A percentile compares a stretch with the other conserved stretches of the same genome.
Conservation (phyloP, 2,113 vertebrate species). For the Bubalus kerabau region DNA sequence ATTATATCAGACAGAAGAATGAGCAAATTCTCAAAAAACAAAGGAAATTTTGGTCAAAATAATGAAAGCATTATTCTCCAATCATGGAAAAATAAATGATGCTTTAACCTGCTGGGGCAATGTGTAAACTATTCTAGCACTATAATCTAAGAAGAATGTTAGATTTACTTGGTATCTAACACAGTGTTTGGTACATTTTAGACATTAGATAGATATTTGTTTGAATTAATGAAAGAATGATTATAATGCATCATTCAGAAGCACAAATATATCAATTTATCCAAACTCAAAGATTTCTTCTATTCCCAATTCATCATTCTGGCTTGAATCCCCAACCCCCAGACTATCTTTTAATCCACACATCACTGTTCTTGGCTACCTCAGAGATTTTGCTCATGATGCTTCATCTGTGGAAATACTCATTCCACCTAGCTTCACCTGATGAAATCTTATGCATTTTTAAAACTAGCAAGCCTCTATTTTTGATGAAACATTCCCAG, state of each 20-base stretch:
- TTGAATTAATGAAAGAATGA: not conserved
- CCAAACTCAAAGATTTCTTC: not conserved
- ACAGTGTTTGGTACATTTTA: not conserved
- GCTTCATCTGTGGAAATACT: not conserved
- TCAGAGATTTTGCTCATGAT: not conserved
- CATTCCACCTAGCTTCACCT: not conserved
- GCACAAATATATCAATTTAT: not conserved
- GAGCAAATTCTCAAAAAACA: not conserved
- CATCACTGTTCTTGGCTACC: not conserved
- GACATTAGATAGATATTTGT: not conserved
- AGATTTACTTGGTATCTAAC: not conserved
- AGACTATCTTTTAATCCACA: not conserved
- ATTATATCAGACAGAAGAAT: not conserved
- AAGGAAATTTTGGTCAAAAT: constrained; percentile 5
- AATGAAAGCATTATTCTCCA: not conserved
- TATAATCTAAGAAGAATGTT: not conserved
- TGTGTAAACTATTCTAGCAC: not conserved
- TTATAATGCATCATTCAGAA: not conserved
- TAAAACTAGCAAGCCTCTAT: not conserved
- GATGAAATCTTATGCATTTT: not conserved
- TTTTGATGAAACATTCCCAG: not conserved
- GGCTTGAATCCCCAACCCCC: not conserved
- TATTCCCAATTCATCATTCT: not conserved
- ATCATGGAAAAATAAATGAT: not conserved
- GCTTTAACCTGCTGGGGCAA: not conserved